A percentile compares a stretch with the other conserved stretches of the same genome.
phyloP scores from a whole-genome alignment of 1,140 invertebrate genomes.

The Drosophila albomicans region DNA sequence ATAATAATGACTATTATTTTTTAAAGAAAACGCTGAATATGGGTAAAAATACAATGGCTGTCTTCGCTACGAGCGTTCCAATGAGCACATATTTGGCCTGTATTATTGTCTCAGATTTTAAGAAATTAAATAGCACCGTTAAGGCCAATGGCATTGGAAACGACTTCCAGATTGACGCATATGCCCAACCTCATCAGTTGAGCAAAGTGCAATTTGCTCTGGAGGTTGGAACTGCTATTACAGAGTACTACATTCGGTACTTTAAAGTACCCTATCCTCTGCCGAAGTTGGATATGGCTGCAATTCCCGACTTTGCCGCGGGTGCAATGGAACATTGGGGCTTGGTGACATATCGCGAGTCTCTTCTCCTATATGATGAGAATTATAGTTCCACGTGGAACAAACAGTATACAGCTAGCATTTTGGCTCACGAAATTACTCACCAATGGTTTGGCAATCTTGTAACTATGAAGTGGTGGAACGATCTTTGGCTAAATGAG shows the following conservation, averaged over 20 bases:
- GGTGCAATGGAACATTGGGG: constrained; percentile 99
- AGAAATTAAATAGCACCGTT: constrained; percentile 86
- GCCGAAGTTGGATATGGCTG: constrained; percentile 95
- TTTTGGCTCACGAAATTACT: constrained; percentile 95
- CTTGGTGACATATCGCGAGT: constrained; percentile 93
- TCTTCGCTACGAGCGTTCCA: constrained; percentile 92
- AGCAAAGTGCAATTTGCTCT: constrained; percentile 92
- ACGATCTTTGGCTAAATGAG: constrained; percentile 96
- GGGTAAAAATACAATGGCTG: constrained; percentile 70
- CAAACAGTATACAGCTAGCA: constrained; percentile 91
- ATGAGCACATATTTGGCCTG: constrained; percentile 97
- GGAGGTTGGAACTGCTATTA: constrained; percentile 90
- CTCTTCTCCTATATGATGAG: constrained; percentile 91
- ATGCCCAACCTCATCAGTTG: constrained; percentile 90
- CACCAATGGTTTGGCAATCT: constrained; percentile 97
- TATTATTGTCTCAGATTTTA: constrained; percentile 96
- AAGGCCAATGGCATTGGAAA: constrained; percentile 86
- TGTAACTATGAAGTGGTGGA: constrained; percentile 97
- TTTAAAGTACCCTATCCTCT: constrained; percentile 95
- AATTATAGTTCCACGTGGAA: constrained; percentile 89
- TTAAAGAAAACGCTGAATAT: constrained; percentile 47
- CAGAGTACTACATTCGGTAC: constrained; percentile 95
- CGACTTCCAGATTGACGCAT: constrained; percentile 89
- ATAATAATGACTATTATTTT: neutral
- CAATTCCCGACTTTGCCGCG: constrained; percentile 96